These are phyloP conservation scores for Myxocyprinus asiaticus DNA, from an alignment of 2,113 vertebrate genomes.

Conservation along the genomic window DNA sequence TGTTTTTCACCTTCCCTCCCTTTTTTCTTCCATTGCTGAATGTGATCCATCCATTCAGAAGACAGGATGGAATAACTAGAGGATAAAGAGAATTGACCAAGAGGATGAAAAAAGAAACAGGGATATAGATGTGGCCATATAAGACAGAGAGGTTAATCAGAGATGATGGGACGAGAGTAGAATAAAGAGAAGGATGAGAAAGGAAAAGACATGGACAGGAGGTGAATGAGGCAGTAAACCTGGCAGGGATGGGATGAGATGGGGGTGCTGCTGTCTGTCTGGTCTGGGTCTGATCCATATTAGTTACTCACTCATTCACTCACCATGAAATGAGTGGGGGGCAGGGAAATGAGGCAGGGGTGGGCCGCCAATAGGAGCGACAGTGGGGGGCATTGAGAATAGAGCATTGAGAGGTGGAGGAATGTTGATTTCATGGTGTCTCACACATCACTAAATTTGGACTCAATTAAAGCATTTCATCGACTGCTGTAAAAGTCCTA, in stretches of 20 bases:
- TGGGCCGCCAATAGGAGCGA: slow-evolving; percentile 28
- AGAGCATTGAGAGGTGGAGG: slow-evolving; percentile 21
- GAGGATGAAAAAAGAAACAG: background rate
- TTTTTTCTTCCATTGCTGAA: background rate
- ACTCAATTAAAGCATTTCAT: slow-evolving; percentile 4
- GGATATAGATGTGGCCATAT: background rate
- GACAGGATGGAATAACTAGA: slow-evolving; percentile 24
- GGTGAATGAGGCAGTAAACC: slow-evolving; percentile 29
- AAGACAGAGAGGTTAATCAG: background rate
- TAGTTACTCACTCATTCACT: slow-evolving; percentile 53
- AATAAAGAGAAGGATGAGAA: slow-evolving; percentile 10
- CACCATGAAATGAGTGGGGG: slow-evolving; percentile 47
- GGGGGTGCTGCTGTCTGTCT: slow-evolving; percentile 54
- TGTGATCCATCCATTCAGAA: background rate
- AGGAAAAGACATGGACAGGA: slow-evolving; percentile 36
- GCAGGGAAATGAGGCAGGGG: slow-evolving; percentile 31
- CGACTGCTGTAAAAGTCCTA: background rate
- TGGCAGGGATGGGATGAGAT: slow-evolving; percentile 47
- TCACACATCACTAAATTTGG: slow-evolving; percentile 3
- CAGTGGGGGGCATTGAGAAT: background rate
- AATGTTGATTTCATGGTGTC: slow-evolving; percentile 31
- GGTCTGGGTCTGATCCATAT: slow-evolving; percentile 57
- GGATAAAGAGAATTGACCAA: background rate
- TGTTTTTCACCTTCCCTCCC: background rate
- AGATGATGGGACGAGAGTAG: background rate